Base-by-base conservation (phyloP, 2,797 vertebrate genomes). In the Micrastur ruficollis region DNA sequence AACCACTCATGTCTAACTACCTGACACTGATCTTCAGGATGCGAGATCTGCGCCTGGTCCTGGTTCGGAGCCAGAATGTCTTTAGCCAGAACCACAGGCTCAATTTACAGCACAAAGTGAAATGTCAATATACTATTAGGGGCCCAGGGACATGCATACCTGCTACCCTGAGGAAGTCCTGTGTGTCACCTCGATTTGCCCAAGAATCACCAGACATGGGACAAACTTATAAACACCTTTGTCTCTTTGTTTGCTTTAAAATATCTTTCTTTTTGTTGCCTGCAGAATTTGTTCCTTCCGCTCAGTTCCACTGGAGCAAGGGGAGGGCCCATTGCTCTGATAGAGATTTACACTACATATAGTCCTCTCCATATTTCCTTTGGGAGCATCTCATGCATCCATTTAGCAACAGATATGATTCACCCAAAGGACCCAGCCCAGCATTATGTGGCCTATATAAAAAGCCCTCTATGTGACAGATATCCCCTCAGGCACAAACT, bases 1-100 rank as follows among this genome's bases (percentile, higher is more conserved):
- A 59, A 25, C 12, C 6, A 61, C 7, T 3, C 8, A 8, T 2
- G 11, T 38, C 46, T 87, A 13, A 13, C 36, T 29, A 27, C 18
- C 29, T 0, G 1, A 68, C 27, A 42, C 23, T 36, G 32, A 42
- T 36, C 38, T 72, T 31, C n/a, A 53, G 47, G 27, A 62, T 0
- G 0, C 1, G 9, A 67, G 40, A 67, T 14, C 44, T 42, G 34
- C 8, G 42, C 34, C 29, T 26, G 31, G 3, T 40, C 49, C 52
- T 34, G 14, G n/a, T 40, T 53, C 71, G 70, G 62, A 72, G 79
- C 6, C 49, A 63, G n/a, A 72, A 47, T 25, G 8, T 16, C 21
- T 72, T 31, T 61, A 36, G 18, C 36, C 40, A 67, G 76, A 90
- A 86, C n/a, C 17, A 70, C 3, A 8, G 16, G 20, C 15, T 34